phyloP scores from a whole-genome alignment of 2,113 vertebrate genomes.

The Grammomys surdaster region DNA sequence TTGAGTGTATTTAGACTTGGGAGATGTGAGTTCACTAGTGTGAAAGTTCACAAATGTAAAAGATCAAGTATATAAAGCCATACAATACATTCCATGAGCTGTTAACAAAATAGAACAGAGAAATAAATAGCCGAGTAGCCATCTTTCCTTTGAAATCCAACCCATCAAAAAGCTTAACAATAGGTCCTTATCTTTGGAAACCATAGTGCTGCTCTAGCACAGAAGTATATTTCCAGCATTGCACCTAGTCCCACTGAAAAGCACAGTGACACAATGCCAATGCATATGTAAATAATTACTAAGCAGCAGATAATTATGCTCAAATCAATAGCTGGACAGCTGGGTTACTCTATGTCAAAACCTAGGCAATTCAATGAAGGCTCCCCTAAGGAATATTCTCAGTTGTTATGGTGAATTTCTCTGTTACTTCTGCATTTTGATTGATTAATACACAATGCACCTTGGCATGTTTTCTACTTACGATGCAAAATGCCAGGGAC shows the following conservation, averaged over 20 bases:
- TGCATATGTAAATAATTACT: slow-evolving; percentile 85
- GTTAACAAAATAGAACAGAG: background rate
- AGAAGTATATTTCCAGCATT: slow-evolving; percentile 65
- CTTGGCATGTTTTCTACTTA: slow-evolving; percentile 86
- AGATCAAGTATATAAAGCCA: background rate
- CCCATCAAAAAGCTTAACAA: background rate
- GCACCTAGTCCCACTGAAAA: slow-evolving; percentile 63
- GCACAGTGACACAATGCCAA: slow-evolving; percentile 78
- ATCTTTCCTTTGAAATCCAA: background rate
- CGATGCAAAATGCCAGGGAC: slow-evolving; percentile 85
- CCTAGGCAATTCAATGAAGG: slow-evolving; percentile 85
- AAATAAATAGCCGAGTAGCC: background rate
- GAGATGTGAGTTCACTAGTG: background rate
- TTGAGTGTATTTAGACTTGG: background rate
- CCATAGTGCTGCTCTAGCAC: slow-evolving; percentile 24
- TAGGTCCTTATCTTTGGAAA: slow-evolving; percentile 66
- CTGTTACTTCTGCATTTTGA: slow-evolving; percentile 86
- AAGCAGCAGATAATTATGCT: slow-evolving; percentile 87
- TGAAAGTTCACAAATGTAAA: background rate
- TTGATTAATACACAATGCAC: slow-evolving; percentile 88
- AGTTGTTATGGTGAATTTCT: slow-evolving; percentile 83
- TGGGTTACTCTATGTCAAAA: slow-evolving; percentile 85
- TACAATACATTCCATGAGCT: background rate
- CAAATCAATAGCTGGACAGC: slow-evolving; percentile 88
- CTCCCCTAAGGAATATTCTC: slow-evolving; percentile 83